Evolutionary conservation across 37 sponge, comb jelly and placozoan genomes (phyloP).

Genomic region (Corticium candelabrum): DNA sequence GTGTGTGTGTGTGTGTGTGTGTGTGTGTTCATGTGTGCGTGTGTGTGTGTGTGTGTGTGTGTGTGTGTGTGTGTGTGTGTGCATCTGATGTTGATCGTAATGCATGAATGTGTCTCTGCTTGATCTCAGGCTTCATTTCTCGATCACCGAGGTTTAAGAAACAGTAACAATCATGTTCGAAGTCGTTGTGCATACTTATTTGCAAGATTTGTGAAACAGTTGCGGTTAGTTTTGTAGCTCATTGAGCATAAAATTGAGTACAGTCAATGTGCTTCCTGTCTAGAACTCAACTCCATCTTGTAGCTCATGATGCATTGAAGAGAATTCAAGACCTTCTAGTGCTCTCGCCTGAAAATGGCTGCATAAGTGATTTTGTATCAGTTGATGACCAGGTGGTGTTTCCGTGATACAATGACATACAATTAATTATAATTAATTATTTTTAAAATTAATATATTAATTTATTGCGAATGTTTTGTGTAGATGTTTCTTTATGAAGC

Average conservation of each 20-base stretch:
- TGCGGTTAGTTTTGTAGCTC: slow-evolving; percentile 32
- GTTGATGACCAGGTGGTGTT: neutral
- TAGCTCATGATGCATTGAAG: neutral
- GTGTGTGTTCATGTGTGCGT: no score
- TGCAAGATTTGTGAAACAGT: slow-evolving; percentile 62
- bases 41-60: no score
- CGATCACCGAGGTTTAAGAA: slow-evolving; percentile 48
- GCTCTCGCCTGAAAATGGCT: no score
- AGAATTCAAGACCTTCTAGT: neutral
- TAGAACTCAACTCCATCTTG: no score
- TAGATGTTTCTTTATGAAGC: slow-evolving; percentile 72
- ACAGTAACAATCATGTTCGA: slow-evolving; percentile 36
- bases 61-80: neutral
- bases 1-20: no score
- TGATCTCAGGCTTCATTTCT: slow-evolving; percentile 58
- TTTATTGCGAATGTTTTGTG: neutral
- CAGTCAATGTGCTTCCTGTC: no score
- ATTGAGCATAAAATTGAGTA: no score
- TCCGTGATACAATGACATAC: no score
- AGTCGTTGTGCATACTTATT: slow-evolving; percentile 71
- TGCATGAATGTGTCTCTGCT: no score
- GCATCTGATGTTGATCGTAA: neutral
- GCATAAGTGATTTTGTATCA: neutral
- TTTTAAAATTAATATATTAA: slow-evolving; percentile 6
- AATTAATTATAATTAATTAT: no score